These are phyloP conservation scores for Otolemur crassicaudatus DNA, from an alignment of 2,797 vertebrate genomes.

Conservation along the genomic window DNA sequence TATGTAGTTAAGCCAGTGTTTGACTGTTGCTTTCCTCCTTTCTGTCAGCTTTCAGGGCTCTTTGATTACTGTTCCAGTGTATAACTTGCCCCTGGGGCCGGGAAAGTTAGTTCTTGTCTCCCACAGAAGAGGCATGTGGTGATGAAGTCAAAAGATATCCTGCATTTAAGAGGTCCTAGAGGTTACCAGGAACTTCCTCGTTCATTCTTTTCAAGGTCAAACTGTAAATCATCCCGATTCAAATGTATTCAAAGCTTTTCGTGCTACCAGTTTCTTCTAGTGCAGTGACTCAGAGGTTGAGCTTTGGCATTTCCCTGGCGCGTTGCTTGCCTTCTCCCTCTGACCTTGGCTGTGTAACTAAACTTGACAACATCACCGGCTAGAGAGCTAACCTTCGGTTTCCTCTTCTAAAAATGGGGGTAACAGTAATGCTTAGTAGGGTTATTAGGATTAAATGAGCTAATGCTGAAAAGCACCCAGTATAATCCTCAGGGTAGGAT, in stretches of 20 bases:
- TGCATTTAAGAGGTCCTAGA: neutral
- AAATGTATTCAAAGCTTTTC: neutral
- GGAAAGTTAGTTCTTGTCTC: neutral
- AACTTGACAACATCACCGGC: neutral
- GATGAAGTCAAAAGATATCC: neutral
- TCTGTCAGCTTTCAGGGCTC: neutral
- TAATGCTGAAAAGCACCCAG: neutral
- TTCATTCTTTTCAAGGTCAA: slow-evolving; percentile 4
- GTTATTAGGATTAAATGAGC: neutral
- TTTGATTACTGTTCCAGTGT: neutral
- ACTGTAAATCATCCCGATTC: neutral
- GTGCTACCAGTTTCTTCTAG: neutral
- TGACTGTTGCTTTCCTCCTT: neutral
- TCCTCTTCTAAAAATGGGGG: neutral
- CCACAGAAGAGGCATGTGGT: accelerated
- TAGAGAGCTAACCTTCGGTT: neutral
- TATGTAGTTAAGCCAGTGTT: neutral
- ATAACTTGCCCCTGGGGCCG: neutral
- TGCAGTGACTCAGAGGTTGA: neutral
- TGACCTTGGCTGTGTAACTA: neutral
- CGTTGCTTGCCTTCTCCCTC: neutral
- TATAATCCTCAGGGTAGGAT: neutral
- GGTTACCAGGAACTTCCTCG: neutral
- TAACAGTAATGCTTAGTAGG: neutral
- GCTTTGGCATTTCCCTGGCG: neutral